Percentiles rank a stretch among this genome's conserved stretches.
Evolutionary conservation across 2,888 invertebrate species (phyloP).

Genomic region (Pterostichus madidus): DNA sequence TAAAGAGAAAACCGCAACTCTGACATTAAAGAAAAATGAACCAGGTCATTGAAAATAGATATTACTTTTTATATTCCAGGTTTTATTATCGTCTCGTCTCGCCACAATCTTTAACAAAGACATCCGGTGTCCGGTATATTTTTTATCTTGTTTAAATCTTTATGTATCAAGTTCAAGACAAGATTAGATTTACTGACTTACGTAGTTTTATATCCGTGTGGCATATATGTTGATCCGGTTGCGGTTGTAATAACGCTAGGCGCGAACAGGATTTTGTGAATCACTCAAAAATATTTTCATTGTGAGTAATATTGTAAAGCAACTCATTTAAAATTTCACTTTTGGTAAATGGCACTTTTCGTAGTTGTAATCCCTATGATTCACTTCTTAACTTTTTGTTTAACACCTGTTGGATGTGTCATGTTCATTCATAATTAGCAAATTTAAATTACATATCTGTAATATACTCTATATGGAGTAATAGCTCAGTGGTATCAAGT

Average conservation of each 20-base stretch:
- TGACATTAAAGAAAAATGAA: not conserved
- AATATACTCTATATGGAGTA: too few species aligned
- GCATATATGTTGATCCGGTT: constrained; percentile 10
- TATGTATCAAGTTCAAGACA: not conserved
- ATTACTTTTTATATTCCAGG: not conserved
- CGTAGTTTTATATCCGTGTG: constrained; percentile 19
- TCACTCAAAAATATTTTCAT: constrained; percentile 32
- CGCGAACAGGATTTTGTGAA: constrained; percentile 11
- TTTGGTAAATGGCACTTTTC: constrained; percentile 14
- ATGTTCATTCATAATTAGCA: too few species aligned
- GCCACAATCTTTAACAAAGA: not conserved
- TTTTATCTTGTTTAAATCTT: constrained; percentile 4
- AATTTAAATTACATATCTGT: too few species aligned
- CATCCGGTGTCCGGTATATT: constrained; percentile 9
- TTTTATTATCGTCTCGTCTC: not conserved
- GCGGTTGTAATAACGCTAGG: constrained; percentile 23
- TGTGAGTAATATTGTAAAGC: constrained; percentile 33
- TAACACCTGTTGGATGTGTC: too few species aligned
- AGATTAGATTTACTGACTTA: not conserved
- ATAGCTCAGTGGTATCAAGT: too few species aligned
- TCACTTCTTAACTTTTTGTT: not conserved
- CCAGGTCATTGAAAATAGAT: constrained; percentile 20
- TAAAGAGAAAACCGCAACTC: too few species aligned
- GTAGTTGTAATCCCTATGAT: not conserved
- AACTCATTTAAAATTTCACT: constrained; percentile 11